Conservation (phyloP, 2,113 vertebrate genomes). For the Eleginops maclovinus region DNA sequence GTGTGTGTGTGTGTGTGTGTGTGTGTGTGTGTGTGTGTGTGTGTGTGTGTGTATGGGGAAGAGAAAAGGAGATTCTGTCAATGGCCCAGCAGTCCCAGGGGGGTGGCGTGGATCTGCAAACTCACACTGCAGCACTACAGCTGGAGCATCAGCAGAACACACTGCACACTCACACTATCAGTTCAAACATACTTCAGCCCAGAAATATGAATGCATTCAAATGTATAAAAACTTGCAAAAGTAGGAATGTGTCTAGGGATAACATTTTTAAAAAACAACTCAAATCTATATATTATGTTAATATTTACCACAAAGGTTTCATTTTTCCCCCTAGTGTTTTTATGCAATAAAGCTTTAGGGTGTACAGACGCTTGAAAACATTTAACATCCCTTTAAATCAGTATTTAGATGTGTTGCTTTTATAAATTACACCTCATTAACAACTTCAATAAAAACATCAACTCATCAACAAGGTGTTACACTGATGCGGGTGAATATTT, state of each 20-base stretch:
- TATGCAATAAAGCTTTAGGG: neutral
- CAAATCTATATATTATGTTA: neutral
- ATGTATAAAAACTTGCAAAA: neutral
- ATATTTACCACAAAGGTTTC: neutral
- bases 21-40: neutral
- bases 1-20: slow-evolving; percentile 6
- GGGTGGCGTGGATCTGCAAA: slow-evolving; percentile 77
- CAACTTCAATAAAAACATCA: slow-evolving; percentile 2
- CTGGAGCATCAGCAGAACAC: slow-evolving; percentile 78
- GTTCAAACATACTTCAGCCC: neutral
- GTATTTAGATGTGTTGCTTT: neutral
- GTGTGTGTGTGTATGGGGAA: slow-evolving; percentile 13
- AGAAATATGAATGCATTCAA: neutral
- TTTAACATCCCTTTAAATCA: neutral
- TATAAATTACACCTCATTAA: slow-evolving; percentile 1
- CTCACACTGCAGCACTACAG: slow-evolving; percentile 79
- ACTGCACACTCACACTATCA: slow-evolving; percentile 44
- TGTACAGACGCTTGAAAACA: neutral
- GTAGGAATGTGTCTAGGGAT: neutral
- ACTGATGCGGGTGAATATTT: slow-evolving; percentile 5
- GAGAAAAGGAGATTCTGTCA: slow-evolving; percentile 45
- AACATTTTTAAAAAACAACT: neutral
- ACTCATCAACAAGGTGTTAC: slow-evolving; percentile 6
- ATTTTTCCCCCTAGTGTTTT: neutral
- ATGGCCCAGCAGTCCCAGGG: slow-evolving; percentile 65